Evolutionary conservation across 2,113 vertebrate species (phyloP).

Genomic region (Gorsachius goisagi): DNA sequence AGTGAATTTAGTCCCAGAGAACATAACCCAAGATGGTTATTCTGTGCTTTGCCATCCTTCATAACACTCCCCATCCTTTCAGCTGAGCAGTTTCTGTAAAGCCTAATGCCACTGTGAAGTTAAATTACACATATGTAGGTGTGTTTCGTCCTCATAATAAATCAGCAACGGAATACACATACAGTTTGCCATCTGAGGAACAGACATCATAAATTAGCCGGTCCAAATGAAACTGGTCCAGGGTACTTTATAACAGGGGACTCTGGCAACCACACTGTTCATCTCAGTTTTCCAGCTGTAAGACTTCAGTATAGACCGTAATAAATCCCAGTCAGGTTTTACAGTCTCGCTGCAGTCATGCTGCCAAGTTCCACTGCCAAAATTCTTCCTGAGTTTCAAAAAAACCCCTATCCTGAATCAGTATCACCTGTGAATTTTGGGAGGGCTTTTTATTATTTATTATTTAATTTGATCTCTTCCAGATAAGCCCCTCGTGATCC

Average conservation of each 20-base stretch:
- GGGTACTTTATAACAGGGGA: neutral
- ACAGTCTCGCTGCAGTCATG: neutral
- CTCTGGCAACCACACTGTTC: slow-evolving; percentile 3
- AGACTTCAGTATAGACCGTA: slow-evolving; percentile 8
- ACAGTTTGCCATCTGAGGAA: slow-evolving; percentile 10
- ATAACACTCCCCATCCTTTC: neutral
- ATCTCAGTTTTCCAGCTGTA: slow-evolving; percentile 42
- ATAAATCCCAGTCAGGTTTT: slow-evolving; percentile 52
- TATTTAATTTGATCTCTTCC: slow-evolving; percentile 1
- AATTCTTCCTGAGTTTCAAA: neutral
- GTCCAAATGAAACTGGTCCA: neutral
- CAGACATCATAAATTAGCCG: slow-evolving; percentile 45
- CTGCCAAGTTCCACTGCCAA: slow-evolving; percentile 12
- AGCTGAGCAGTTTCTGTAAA: slow-evolving; percentile 15
- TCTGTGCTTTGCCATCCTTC: neutral
- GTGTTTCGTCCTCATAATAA: slow-evolving; percentile 10
- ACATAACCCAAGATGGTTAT: neutral
- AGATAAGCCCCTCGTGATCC: slow-evolving; percentile 88
- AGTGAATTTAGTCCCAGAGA: neutral
- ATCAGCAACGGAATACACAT: neutral
- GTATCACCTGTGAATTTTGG: neutral
- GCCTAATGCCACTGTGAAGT: neutral
- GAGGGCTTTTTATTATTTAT: neutral
- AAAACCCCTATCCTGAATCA: neutral
- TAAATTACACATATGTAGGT: slow-evolving; percentile 31